Evolutionary conservation across 2,888 invertebrate species (phyloP).

Genomic region (Drosophila vallismaia): DNA sequence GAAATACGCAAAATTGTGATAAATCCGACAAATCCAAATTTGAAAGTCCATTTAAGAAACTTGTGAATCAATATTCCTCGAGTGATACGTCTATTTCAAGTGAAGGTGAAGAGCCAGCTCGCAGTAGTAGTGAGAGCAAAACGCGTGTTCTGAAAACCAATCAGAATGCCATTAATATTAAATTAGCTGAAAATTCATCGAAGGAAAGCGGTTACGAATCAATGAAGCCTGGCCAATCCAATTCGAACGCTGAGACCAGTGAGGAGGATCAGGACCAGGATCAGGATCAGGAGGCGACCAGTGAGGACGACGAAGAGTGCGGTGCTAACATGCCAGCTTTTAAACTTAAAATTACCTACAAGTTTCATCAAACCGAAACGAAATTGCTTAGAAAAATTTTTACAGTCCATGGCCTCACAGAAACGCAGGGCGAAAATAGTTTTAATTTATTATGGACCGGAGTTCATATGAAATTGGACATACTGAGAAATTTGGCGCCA

Average conservation of each 20-base stretch:
- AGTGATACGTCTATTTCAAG: constrained; percentile 83
- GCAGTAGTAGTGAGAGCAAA: constrained; percentile 42
- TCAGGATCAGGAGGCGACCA: constrained; percentile 53
- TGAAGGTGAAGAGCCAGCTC: constrained; percentile 72
- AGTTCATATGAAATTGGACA: constrained; percentile 95
- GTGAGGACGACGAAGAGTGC: constrained; percentile 70
- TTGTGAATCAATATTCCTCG: constrained; percentile 71
- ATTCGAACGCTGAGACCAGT: constrained; percentile 42
- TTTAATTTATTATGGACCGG: constrained; percentile 97
- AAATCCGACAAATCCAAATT: constrained; percentile 27
- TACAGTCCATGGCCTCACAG: constrained; percentile 90
- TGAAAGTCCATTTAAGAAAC: constrained; percentile 31
- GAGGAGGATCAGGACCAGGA: constrained; percentile 70
- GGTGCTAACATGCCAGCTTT: constrained; percentile 87
- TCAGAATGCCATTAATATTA: constrained; percentile 24
- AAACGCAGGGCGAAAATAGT: constrained; percentile 88
- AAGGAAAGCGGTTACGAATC: constrained; percentile 54
- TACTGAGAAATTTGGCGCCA: constrained; percentile 90
- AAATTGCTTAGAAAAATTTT: constrained; percentile 90
- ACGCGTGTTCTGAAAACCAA: constrained; percentile 36
- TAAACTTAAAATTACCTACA: constrained; percentile 90
- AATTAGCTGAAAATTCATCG: constrained; percentile 37
- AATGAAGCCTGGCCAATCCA: constrained; percentile 27
- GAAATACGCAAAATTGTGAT: constrained; percentile 36
- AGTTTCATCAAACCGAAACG: constrained; percentile 92